These are phyloP conservation scores for Serranus cabrilla DNA, from an alignment of 2,797 vertebrate species.

Conservation along the genomic window DNA sequence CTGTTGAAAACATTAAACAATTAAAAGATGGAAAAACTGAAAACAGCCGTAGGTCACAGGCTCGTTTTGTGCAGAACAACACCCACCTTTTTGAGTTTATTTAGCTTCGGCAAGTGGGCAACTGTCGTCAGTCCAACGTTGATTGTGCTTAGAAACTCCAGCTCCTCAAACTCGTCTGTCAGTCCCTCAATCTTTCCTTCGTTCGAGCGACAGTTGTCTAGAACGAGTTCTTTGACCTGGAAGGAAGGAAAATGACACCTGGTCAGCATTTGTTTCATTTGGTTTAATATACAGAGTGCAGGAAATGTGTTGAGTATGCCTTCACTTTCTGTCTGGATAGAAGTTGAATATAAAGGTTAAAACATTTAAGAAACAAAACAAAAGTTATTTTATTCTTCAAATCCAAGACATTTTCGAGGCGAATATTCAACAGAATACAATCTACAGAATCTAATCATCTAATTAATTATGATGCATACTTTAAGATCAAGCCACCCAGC, in stretches of 20 bases:
- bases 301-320: not conserved
- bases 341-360: not conserved
- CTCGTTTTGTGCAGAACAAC: not conserved
- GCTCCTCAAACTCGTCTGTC: conserved; percentile 97
- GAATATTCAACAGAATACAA: too few relatives aligned
- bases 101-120: conserved; percentile 97
- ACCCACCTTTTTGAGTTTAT: conserved; percentile 98
- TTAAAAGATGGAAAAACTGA: conserved; percentile 33
- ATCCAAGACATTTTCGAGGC: too few relatives aligned
- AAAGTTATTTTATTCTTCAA: too few relatives aligned
- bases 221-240: conserved; percentile 97
- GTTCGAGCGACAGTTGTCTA: conserved; percentile 97
- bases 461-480: too few relatives aligned
- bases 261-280: not conserved
- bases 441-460: too few relatives aligned
- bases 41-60: not conserved
- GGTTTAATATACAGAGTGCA: not conserved
- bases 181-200: conserved; percentile 98
- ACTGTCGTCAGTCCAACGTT: conserved; percentile 97
- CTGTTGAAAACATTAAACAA: conserved; percentile 76
- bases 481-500: too few relatives aligned
- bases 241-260: conserved; percentile 10
- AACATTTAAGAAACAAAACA: not conserved
- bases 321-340: not conserved
- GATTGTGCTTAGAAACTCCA: conserved; percentile 99